These are phyloP conservation scores for Brenthis ino DNA, from an alignment of 2,888 invertebrate genomes.

Conservation along the genomic window DNA sequence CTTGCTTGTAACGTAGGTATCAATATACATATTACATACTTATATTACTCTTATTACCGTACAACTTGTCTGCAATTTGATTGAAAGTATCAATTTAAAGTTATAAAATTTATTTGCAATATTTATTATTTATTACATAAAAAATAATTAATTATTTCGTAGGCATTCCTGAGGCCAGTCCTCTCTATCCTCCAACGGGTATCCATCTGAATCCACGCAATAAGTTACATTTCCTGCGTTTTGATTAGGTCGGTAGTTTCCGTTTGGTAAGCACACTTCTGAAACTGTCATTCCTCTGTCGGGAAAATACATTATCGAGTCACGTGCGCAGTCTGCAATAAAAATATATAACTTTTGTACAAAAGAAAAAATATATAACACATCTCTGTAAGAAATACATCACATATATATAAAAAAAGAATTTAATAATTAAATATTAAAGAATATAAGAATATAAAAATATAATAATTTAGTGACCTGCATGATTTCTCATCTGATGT, in stretches of 20 bases:
- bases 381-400: background rate
- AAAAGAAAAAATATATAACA: background rate
- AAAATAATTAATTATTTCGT: background rate
- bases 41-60: background rate
- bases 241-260: constrained; percentile 83
- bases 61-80: background rate
- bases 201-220: constrained; percentile 85
- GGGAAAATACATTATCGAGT: constrained; percentile 75
- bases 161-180: constrained; percentile 36
- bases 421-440: no score
- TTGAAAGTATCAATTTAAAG: background rate
- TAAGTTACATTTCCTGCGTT: constrained; percentile 75
- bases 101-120: background rate
- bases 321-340: constrained; percentile 84
- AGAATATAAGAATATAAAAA: no score
- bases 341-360: constrained; percentile 11
- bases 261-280: constrained; percentile 77
- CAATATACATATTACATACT: constrained; percentile 38
- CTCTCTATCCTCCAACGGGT: constrained; percentile 47
- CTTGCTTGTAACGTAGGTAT: constrained; percentile 66
- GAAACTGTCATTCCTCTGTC: constrained; percentile 72
- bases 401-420: background rate
- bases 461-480: no score
- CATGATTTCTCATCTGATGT: no score
- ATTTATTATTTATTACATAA: background rate